Evolutionary conservation across 2,113 vertebrate species (phyloP).

Genomic region (Pituophis catenifer): DNA sequence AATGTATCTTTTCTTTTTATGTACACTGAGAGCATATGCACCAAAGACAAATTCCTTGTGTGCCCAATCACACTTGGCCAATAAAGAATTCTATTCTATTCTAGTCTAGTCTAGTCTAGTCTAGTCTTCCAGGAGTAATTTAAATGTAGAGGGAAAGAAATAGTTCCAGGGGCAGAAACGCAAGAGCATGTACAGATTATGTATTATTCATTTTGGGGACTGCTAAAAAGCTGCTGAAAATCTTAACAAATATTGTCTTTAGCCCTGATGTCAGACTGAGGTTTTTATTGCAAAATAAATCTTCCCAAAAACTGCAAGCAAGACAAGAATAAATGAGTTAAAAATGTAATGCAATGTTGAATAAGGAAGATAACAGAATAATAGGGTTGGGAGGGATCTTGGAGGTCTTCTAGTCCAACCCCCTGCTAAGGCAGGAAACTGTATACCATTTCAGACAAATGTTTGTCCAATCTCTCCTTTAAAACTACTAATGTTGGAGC

Average conservation of each 20-base stretch:
- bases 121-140: neutral
- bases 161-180: neutral
- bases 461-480: neutral
- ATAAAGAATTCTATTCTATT: no score
- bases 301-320: neutral
- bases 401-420: neutral
- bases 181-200: neutral
- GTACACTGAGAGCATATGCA: no score
- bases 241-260: neutral
- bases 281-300: neutral
- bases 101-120: no score
- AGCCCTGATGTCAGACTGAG: neutral
- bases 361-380: neutral
- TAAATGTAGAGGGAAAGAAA: neutral
- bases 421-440: neutral
- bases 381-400: neutral
- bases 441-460: neutral
- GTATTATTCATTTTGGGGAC: neutral
- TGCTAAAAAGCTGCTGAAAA: neutral
- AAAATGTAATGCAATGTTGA: neutral
- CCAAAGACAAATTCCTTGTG: no score
- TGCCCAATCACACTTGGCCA: no score
- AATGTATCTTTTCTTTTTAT: no score
- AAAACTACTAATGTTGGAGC: neutral
- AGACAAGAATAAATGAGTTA: neutral